phyloP scores from a whole-genome alignment of 2,113 vertebrate genomes.

The Cyphomyrus plagiostoma region DNA sequence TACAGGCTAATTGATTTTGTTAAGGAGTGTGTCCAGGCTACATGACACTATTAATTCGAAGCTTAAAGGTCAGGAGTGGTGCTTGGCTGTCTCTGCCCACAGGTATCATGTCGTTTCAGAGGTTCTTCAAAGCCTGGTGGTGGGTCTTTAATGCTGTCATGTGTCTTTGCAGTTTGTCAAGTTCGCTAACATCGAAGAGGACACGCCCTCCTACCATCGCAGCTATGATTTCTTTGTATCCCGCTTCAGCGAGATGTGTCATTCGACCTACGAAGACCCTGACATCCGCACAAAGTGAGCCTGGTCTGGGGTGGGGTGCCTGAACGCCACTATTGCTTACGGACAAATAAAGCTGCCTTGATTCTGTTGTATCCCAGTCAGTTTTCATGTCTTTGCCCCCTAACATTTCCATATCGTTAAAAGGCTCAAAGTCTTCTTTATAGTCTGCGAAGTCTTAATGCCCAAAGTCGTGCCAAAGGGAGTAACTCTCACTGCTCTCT shows the following conservation, averaged over 20 bases:
- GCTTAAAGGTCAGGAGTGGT: neutral
- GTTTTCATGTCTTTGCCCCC: neutral
- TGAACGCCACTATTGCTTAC: neutral
- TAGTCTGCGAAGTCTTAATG: neutral
- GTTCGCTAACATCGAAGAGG: slow-evolving; percentile 96
- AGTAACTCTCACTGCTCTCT: neutral
- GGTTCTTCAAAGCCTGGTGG: neutral
- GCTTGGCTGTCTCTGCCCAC: neutral
- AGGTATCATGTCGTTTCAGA: neutral
- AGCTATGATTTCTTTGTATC: slow-evolving; percentile 97
- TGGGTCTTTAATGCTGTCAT: neutral
- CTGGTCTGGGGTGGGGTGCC: neutral
- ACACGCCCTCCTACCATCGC: slow-evolving; percentile 89
- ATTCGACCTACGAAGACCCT: slow-evolving; percentile 79
- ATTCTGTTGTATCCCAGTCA: neutral
- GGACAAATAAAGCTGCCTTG: neutral
- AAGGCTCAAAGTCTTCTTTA: neutral
- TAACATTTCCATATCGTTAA: neutral
- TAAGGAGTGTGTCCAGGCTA: no score
- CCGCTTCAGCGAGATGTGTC: slow-evolving; percentile 95
- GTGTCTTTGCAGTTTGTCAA: slow-evolving; percentile 79
- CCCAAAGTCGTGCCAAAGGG: neutral
- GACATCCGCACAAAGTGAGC: slow-evolving; percentile 86
- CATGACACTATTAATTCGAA: neutral
- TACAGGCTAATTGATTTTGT: slow-evolving; percentile 6